Evolutionary conservation across 2,113 vertebrate species (phyloP).

Genomic region (Platysteira castanea): DNA sequence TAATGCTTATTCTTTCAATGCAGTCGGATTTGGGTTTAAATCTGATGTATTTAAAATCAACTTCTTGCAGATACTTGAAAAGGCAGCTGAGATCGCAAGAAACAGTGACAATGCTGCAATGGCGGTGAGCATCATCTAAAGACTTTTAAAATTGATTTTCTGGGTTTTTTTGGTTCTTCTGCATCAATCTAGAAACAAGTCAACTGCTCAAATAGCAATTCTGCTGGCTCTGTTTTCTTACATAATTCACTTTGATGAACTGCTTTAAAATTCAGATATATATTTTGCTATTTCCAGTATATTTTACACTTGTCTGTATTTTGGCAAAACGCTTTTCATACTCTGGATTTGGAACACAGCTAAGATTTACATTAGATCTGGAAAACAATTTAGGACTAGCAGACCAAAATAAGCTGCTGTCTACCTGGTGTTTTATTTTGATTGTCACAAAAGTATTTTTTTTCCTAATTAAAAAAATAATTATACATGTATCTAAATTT

Average conservation of each 20-base stretch:
- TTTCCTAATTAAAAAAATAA: neutral
- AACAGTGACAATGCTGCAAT: slow-evolving; percentile 82
- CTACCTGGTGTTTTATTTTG: neutral
- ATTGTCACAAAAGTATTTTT: neutral
- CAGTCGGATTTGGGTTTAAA: neutral
- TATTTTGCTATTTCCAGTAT: neutral
- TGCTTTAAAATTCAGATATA: neutral
- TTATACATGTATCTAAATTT: neutral
- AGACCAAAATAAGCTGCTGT: neutral
- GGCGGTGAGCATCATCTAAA: slow-evolving; percentile 75
- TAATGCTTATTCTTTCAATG: neutral
- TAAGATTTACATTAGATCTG: neutral
- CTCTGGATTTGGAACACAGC: neutral
- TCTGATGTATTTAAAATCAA: neutral
- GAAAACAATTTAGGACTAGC: neutral
- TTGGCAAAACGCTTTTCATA: neutral
- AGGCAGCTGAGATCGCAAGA: slow-evolving; percentile 90
- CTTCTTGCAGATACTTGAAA: slow-evolving; percentile 91
- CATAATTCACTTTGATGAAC: neutral
- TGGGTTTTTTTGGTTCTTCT: accelerated
- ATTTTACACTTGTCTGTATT: neutral
- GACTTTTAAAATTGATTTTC: neutral
- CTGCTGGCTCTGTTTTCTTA: neutral
- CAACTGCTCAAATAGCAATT: neutral
- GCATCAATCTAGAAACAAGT: neutral